A percentile compares a stretch with the other conserved stretches of the same genome.
phyloP scores from a whole-genome alignment of 2,888 invertebrate genomes.

The Agriotes lineatus region DNA sequence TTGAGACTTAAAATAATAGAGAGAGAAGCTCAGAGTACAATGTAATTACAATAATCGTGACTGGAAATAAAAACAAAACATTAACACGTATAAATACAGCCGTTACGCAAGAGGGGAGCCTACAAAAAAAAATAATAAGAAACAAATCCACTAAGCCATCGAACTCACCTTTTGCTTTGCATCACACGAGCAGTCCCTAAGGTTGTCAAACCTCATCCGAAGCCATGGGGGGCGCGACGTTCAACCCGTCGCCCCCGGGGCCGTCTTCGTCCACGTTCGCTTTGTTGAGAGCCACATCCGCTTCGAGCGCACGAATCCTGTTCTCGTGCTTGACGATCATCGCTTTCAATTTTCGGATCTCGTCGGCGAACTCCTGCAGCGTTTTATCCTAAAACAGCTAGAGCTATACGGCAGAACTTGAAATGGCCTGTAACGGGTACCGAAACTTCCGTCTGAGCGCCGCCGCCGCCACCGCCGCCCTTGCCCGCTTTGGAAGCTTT shows the following conservation, averaged over 20 bases:
- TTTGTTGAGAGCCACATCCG: slow-evolving; percentile 66
- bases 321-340: slow-evolving; percentile 95
- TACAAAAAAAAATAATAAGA: slow-evolving; percentile 15
- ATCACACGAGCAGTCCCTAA: neutral
- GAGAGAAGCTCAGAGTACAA: neutral
- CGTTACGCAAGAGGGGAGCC: slow-evolving; percentile 19
- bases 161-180: slow-evolving; percentile 12
- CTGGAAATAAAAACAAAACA: slow-evolving; percentile 11
- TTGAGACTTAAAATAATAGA: too few relatives aligned
- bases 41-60: slow-evolving; percentile 10
- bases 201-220: slow-evolving; percentile 71
- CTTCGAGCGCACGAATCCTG: slow-evolving; percentile 83
- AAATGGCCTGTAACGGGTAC: slow-evolving; percentile 62
- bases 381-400: slow-evolving; percentile 80
- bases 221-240: slow-evolving; percentile 65
- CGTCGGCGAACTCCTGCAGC: slow-evolving; percentile 87
- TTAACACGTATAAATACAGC: slow-evolving; percentile 21
- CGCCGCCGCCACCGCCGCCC: slow-evolving; percentile 51
- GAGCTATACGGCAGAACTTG: neutral
- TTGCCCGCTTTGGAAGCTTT: slow-evolving; percentile 70
- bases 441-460: slow-evolving; percentile 50
- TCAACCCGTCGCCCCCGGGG: slow-evolving; percentile 63
- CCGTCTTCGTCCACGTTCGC: slow-evolving; percentile 61
- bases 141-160: neutral
- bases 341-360: slow-evolving; percentile 92